phyloP scores from a whole-genome alignment of 2,888 invertebrate species.

The Heliconius aoede region DNA sequence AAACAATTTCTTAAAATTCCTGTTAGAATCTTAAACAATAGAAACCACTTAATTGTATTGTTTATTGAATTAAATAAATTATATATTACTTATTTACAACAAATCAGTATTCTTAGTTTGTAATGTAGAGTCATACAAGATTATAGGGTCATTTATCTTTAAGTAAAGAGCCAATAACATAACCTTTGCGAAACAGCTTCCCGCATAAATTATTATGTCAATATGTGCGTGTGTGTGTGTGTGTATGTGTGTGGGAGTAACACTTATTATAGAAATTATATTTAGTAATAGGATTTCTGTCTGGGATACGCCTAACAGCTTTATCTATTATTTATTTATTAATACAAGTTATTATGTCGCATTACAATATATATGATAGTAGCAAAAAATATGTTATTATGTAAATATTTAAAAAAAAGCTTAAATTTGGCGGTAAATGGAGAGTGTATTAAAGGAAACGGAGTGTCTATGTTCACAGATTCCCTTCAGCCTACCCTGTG shows the following conservation, averaged over 20 bases:
- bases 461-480: background rate
- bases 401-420: too few relatives aligned
- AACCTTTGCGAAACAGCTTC: conserved; percentile 35
- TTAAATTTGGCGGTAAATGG: background rate
- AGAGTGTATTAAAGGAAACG: background rate
- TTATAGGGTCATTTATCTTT: conserved; percentile 23
- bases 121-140: conserved; percentile 9
- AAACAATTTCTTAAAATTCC: too few relatives aligned
- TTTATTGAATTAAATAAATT: too few relatives aligned
- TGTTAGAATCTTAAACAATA: too few relatives aligned
- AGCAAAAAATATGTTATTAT: too few relatives aligned
- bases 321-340: background rate
- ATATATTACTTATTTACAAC: background rate
- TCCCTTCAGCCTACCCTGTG: background rate
- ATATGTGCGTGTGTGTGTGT: conserved; percentile 12
- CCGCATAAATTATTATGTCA: conserved; percentile 28
- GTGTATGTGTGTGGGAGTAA: conserved; percentile 25
- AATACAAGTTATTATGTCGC: too few relatives aligned
- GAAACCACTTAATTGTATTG: too few relatives aligned
- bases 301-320: background rate
- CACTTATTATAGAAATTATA: conserved; percentile 25
- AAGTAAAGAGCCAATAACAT: conserved; percentile 23
- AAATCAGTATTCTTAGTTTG: conserved; percentile 4
- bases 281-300: conserved; percentile 15
- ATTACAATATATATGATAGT: too few relatives aligned